A percentile compares a stretch with the other conserved stretches of the same genome.
Evolutionary conservation across 2,888 invertebrate genomes (phyloP).

Genomic region (Orthosia gracilis): DNA sequence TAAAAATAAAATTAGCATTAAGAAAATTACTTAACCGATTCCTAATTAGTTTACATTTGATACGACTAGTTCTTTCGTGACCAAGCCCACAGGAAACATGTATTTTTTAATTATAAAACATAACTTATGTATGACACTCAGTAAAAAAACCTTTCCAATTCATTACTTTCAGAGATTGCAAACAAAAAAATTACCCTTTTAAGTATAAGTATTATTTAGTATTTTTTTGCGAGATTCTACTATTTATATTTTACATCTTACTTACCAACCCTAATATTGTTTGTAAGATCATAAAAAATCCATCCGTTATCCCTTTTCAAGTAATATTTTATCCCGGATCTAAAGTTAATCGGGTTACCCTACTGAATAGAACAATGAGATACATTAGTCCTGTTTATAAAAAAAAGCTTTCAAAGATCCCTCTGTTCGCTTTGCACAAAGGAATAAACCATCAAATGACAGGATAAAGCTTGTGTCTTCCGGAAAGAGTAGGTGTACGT

Average conservation of each 20-base stretch:
- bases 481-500: constrained; percentile 8
- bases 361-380: constrained; percentile 53
- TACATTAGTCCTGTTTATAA: constrained; percentile 65
- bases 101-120: no score
- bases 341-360: constrained; percentile 35
- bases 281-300: neutral
- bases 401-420: constrained; percentile 55
- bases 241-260: neutral
- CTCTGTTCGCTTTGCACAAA: constrained; percentile 53
- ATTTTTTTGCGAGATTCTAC: neutral
- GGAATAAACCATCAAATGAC: constrained; percentile 48
- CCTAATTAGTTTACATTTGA: no score
- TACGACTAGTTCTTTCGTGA: no score
- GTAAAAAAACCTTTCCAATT: no score
- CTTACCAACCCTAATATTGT: constrained; percentile 7
- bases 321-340: constrained; percentile 41
- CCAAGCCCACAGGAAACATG: no score
- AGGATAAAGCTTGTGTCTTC: constrained; percentile 38
- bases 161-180: no score
- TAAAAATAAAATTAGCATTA: no score
- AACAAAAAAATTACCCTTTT: no score
- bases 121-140: no score
- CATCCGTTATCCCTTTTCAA: constrained; percentile 10
- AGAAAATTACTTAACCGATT: no score
- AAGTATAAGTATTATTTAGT: no score